Evolutionary conservation across 2,888 invertebrate genomes (phyloP).

Genomic region (Apotomis turbidana): DNA sequence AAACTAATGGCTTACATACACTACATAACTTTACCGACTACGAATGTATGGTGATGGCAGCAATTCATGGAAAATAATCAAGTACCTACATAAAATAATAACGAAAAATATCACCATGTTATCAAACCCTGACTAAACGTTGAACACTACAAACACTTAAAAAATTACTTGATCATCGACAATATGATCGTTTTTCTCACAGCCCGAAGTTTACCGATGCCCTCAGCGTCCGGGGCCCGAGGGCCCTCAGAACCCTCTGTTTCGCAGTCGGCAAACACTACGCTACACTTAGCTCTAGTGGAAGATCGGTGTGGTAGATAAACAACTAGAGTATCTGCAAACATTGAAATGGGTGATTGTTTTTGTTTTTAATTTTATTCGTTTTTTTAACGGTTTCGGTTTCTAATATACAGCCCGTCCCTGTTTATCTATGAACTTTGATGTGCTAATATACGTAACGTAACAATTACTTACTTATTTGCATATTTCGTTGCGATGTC

Average conservation of each 20-base stretch:
- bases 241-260: slow-evolving; percentile 34
- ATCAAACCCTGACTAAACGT: background rate
- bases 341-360: slow-evolving; percentile 26
- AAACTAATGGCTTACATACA: too few species aligned
- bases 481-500: too few species aligned
- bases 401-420: too few species aligned
- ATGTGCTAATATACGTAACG: too few species aligned
- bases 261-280: slow-evolving; percentile 34
- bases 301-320: slow-evolving; percentile 41
- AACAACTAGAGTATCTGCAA: slow-evolving; percentile 38
- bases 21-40: too few species aligned
- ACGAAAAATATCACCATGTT: too few species aligned
- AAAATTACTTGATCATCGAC: background rate
- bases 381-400: background rate
- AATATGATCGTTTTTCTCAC: slow-evolving; percentile 23
- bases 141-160: slow-evolving; percentile 1
- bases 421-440: too few species aligned
- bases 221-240: slow-evolving; percentile 33
- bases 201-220: slow-evolving; percentile 29
- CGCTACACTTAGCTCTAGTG: slow-evolving; percentile 33
- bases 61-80: too few species aligned
- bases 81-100: too few species aligned
- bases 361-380: slow-evolving; percentile 28
- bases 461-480: too few species aligned
- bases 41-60: too few species aligned